These are phyloP conservation scores for Hyposmocoma kahamanoa DNA, from an alignment of 1,140 invertebrate genomes.

Conservation along the genomic window DNA sequence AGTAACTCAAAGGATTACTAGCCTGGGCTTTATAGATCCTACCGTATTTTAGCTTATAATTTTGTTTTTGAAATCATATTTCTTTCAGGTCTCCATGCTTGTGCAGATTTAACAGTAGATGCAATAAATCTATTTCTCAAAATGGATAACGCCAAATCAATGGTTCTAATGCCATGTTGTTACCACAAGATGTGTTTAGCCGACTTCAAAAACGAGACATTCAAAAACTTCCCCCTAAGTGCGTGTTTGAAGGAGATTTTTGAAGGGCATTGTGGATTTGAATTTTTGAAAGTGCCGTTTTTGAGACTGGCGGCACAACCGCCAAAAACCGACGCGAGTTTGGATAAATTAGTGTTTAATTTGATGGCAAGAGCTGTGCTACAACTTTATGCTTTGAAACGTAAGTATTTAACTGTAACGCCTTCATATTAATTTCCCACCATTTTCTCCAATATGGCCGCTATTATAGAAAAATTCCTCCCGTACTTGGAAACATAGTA, in stretches of 20 bases:
- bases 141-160: constrained; percentile 73
- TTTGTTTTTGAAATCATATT: too few species aligned
- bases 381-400: constrained; percentile 72
- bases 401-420: constrained; percentile 64
- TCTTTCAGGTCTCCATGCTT: constrained; percentile 84
- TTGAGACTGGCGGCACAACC: constrained; percentile 78
- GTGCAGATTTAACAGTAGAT: constrained; percentile 86
- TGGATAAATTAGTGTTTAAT: constrained; percentile 71
- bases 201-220: constrained; percentile 25
- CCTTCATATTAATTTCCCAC: too few species aligned
- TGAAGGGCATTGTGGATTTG: constrained; percentile 33
- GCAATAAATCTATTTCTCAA: constrained; percentile 82
- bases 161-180: constrained; percentile 89
- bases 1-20: too few species aligned
- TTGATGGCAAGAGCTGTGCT: constrained; percentile 77
- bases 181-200: constrained; percentile 82
- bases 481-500: too few species aligned
- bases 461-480: too few species aligned
- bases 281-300: constrained; percentile 76
- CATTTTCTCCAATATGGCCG: too few species aligned
- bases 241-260: constrained; percentile 49
- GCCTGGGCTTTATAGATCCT: too few species aligned
- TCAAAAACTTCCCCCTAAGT: constrained; percentile 80
- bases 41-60: too few species aligned
- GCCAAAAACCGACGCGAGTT: constrained; percentile 65